Evolutionary conservation across 2,113 vertebrate species (phyloP), one percentile per base, ranked within the genome.

Genomic region (Neodontobutis hainanensis): DNA sequence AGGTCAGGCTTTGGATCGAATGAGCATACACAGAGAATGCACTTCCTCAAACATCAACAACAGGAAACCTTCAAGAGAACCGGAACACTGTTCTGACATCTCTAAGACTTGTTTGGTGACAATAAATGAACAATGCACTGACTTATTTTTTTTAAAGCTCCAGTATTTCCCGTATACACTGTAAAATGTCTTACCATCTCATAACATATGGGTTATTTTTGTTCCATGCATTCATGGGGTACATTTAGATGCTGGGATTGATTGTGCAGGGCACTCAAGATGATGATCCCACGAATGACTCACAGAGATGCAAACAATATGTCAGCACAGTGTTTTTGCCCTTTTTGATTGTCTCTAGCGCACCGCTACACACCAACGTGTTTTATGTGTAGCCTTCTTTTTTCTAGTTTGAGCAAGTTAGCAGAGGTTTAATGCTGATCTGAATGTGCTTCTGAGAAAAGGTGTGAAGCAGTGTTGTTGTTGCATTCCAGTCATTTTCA

Each of bases 41-140:
- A 47, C 61, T 71, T 85, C 83, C 77, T 78, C 64, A 5, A 78
- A 70, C 57, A 82, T 80, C 78, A 85, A 82, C 76, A 66, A 56
- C 19, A 11, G 67, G 71, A 80, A 73, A 73, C 63, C 47, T 64
- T 74, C 55, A 16, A 16, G 19, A 7, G 52, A 64, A 14, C 49
- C 47, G 48, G 53, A 4, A 0, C 61, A 56, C 52, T 35, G 70
- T 62, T 75, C 57, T 8, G 19, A 42, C 61, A 61, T 61, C 38
- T 52, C 42, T 4, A 47, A 48, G 35, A 19, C 42, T 45, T 53
- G 35, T 43, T 12, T 19, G 5, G 35, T 71, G 36, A 68, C 46
- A 55, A 16, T n/a, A 11, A 3, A 48, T 34, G 8, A 55, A 68
- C 70, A 65, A 52, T 62, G 27, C 46, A 48, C 46, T 34, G 10